Conservation (phyloP, 2,797 vertebrate species). For the Lutjanus campechanus region DNA sequence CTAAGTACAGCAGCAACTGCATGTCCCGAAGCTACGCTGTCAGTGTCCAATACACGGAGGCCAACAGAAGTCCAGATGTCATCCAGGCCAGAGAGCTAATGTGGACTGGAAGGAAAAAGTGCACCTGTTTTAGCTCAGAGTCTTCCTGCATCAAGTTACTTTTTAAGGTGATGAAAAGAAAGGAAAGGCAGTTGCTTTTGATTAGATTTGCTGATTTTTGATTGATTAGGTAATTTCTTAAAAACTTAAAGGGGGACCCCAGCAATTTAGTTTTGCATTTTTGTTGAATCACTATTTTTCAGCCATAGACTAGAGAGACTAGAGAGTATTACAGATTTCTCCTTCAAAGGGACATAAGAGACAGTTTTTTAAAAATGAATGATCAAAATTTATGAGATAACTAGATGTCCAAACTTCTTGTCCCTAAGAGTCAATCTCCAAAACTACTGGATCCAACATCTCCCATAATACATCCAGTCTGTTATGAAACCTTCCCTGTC, state of each 20-base stretch:
- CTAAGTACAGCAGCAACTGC: conserved; percentile 20
- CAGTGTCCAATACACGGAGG: neutral
- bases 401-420: too few relatives aligned
- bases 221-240: neutral
- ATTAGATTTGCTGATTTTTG: accelerated
- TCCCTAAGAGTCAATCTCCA: too few relatives aligned
- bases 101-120: neutral
- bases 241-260: too few relatives aligned
- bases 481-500: neutral
- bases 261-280: neutral
- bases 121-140: neutral
- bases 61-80: neutral
- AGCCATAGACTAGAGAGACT: too few relatives aligned
- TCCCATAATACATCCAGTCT: neutral
- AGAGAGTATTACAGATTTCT: too few relatives aligned
- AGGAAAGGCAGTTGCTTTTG: neutral
- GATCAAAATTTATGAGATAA: neutral
- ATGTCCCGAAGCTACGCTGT: conserved; percentile 22
- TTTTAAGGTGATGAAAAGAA: conserved; percentile 3
- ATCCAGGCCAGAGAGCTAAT: neutral
- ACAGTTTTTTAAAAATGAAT: neutral
- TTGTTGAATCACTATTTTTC: neutral
- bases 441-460: neutral
- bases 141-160: conserved; percentile 5
- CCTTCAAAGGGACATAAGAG: neutral